Conservation (phyloP, 2,797 vertebrate species). For the Pelobates cultripes region DNA sequence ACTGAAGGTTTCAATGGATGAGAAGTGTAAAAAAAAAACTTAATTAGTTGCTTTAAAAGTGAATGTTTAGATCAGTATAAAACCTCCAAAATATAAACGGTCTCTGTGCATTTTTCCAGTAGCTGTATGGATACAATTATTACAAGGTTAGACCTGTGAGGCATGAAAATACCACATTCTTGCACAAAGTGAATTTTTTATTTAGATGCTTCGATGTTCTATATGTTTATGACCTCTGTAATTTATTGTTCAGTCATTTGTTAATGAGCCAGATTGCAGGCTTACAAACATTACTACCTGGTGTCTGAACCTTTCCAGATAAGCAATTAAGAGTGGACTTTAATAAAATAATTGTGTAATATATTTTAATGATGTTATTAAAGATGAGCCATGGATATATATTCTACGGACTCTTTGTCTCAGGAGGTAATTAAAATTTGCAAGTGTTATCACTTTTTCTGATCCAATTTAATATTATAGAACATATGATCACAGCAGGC, state of each 20-base stretch:
- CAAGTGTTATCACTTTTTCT: not conserved
- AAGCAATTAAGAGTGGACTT: slow-evolving; percentile 39
- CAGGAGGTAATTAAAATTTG: slow-evolving; percentile 58
- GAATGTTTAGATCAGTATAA: slow-evolving; percentile 61
- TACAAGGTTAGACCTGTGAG: slow-evolving; percentile 40
- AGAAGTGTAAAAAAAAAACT: slow-evolving; percentile 73
- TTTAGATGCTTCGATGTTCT: slow-evolving; percentile 12
- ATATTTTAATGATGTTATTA: slow-evolving; percentile 61
- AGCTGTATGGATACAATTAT: slow-evolving; percentile 54
- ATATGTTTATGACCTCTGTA: slow-evolving; percentile 32
- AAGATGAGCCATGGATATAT: slow-evolving; percentile 40
- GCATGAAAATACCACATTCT: slow-evolving; percentile 8
- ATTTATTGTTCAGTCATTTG: slow-evolving; percentile 51
- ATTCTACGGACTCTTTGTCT: slow-evolving; percentile 29
- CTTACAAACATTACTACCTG: slow-evolving; percentile 48
- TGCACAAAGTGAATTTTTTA: slow-evolving; percentile 9
- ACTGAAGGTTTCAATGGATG: slow-evolving; percentile 78
- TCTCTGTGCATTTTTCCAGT: slow-evolving; percentile 60
- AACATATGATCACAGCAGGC: not conserved
- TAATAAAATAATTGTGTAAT: slow-evolving; percentile 47
- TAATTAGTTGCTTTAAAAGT: slow-evolving; percentile 82
- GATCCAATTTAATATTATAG: not conserved
- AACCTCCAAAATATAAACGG: slow-evolving; percentile 65
- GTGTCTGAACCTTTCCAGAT: slow-evolving; percentile 45
- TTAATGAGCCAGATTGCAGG: slow-evolving; percentile 50